These are phyloP conservation scores for Scomber japonicus DNA, from an alignment of 2,113 vertebrate species.

Conservation along the genomic window DNA sequence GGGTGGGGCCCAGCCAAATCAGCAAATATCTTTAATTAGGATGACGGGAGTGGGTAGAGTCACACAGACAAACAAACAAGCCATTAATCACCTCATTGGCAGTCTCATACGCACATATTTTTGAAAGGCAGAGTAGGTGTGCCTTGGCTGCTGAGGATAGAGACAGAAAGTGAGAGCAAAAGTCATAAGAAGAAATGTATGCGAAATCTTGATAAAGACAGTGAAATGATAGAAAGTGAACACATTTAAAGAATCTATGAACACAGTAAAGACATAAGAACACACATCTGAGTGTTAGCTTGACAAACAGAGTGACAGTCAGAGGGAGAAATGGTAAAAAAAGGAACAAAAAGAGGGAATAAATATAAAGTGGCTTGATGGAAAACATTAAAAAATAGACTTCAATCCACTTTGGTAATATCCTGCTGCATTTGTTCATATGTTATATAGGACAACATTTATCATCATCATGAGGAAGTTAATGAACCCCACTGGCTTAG, in stretches of 20 bases:
- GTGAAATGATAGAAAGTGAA: not conserved
- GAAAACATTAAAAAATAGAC: constrained; percentile 13
- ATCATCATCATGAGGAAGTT: constrained; percentile 38
- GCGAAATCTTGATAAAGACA: constrained; percentile 15
- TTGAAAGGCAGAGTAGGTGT: constrained; percentile 7
- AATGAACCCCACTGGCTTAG: constrained; percentile 46
- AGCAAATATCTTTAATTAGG: constrained; percentile 71
- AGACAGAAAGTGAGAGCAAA: constrained; percentile 1
- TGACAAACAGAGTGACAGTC: not conserved
- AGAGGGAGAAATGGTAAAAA: not conserved
- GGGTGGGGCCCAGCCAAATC: constrained; percentile 46
- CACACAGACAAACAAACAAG: constrained; percentile 62
- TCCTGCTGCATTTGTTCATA: constrained; percentile 12
- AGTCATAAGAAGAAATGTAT: constrained; percentile 10
- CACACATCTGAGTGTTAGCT: not conserved
- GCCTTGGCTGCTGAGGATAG: not conserved
- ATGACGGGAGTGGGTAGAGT: constrained; percentile 42
- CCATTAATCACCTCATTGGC: constrained; percentile 61
- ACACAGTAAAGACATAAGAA: not conserved
- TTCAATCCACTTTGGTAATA: constrained; percentile 10
- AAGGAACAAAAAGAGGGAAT: not conserved
- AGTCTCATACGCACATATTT: constrained; percentile 24
- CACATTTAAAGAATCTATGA: not conserved
- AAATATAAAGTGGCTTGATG: not conserved
- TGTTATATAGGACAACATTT: constrained; percentile 26